Evolutionary conservation across 2,797 vertebrate species (phyloP), one percentile per base, ranked within the genome.

Genomic region (Sebastes dallii): DNA sequence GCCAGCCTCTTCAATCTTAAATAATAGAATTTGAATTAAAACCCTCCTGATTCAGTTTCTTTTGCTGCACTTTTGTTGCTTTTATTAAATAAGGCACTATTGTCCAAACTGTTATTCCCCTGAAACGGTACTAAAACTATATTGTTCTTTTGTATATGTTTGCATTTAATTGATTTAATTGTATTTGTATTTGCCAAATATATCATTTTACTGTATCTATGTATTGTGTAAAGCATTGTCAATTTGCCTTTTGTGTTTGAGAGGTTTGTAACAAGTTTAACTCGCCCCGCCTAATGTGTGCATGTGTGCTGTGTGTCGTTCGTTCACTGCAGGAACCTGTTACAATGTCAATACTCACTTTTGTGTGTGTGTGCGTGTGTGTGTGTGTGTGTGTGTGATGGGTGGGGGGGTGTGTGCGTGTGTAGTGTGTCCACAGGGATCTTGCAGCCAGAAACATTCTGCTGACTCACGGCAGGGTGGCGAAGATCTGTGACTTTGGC

Each of bases 401-500:
- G 99, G n/a, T 75, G 22, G 59, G 52, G 81, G 20, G n/a, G 20
- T 66, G 65, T 82, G 27, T 67, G 59, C 82, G 27, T 83, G 58
- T 70, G 29, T 66, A 99, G 98, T 99, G 98, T 80, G 98, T 99
- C 92, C 98, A 99, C 89, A 96, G 98, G 88, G 98, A 99, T 87
- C 94, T 99, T 86, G 98, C 98, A 0, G 98, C 98, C 89, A 97
- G 98, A 94, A 99, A 99, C 82, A 95, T 99, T 89, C 95, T 99
- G 78, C 96, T 99, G 83, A 99, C 98, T 92, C 96, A 98, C 12
- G 97, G 98, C 88, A 95, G 97, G 80, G 96, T 99, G 89, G 98
- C 98, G 52, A 99, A 99, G 94, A 99, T 99, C 89, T 99, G 98
- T 93, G 98, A 99, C 95, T 99, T 99, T 77, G 98, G 98, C 42